These are phyloP conservation scores for Odobenus rosmarus DNA, from an alignment of 2,113 vertebrate genomes.

Conservation along the genomic window DNA sequence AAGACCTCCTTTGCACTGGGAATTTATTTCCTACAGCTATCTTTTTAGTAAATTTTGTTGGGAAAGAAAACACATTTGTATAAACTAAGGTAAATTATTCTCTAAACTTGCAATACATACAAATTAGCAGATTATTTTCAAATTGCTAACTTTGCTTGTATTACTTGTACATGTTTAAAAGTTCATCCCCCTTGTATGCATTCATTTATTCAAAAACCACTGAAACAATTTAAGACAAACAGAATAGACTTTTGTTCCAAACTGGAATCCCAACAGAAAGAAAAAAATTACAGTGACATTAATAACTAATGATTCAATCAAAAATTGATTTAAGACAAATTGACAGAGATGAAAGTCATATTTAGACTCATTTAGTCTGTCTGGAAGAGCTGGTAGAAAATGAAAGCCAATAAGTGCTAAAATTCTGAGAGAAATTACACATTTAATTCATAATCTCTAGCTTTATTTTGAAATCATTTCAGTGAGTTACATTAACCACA, in stretches of 20 bases:
- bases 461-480: constrained; percentile 47
- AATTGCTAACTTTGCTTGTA: neutral
- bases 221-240: constrained; percentile 54
- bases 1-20: neutral
- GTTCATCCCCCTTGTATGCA: neutral
- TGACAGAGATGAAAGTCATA: constrained; percentile 67
- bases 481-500: neutral
- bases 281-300: constrained; percentile 48
- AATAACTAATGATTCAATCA: constrained; percentile 74
- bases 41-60: neutral
- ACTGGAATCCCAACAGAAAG: constrained; percentile 43
- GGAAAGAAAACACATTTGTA: neutral
- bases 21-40: neutral
- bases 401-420: neutral
- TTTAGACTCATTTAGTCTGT: constrained; percentile 54
- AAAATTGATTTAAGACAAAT: constrained; percentile 74
- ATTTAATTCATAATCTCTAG: constrained; percentile 26
- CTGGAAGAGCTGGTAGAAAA: neutral
- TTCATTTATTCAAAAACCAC: constrained; percentile 38
- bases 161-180: constrained; percentile 19
- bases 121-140: constrained; percentile 52
- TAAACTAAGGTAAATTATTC: constrained; percentile 20
- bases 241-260: constrained; percentile 46
- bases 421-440: neutral
- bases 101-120: neutral